phyloP scores from a whole-genome alignment of 2,797 vertebrate species.

The Discoglossus pictus region DNA sequence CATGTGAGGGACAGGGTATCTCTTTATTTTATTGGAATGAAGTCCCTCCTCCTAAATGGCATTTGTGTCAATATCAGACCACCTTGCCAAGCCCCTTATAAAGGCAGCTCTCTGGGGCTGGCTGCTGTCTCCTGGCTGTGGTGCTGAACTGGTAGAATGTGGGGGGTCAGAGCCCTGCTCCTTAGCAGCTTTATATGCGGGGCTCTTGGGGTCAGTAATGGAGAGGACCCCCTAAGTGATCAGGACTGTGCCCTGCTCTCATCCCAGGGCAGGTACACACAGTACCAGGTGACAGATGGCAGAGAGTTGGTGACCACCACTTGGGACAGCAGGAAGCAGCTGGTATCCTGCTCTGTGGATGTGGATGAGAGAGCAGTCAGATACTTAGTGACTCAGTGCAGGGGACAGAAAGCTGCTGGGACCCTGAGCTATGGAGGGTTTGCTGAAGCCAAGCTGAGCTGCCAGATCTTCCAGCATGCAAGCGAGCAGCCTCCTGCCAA shows the following conservation, averaged over 20 bases:
- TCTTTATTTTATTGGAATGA: conserved; percentile 5
- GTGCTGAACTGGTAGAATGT: conserved; percentile 70
- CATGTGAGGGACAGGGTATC: background rate
- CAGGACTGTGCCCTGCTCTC: conserved; percentile 16
- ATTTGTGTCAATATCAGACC: conserved; percentile 67
- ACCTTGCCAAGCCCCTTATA: conserved; percentile 62
- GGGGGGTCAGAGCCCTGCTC: conserved; percentile 49
- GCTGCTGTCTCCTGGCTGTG: conserved; percentile 75
- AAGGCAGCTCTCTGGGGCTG: conserved; percentile 50
- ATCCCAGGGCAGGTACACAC: background rate
- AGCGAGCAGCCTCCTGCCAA: too few relatives aligned
- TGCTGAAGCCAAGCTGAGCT: conserved; percentile 6
- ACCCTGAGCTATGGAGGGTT: background rate
- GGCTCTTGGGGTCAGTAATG: conserved; percentile 55
- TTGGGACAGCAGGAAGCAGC: conserved; percentile 55
- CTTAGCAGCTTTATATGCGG: conserved; percentile 75
- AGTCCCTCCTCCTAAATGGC: conserved; percentile 72
- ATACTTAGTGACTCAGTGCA: conserved; percentile 68
- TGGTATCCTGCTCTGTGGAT: conserved; percentile 63
- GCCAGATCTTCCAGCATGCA: background rate
- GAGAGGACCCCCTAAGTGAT: background rate
- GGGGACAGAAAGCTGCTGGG: conserved; percentile 42
- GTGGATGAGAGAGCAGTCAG: conserved; percentile 61
- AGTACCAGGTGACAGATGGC: conserved; percentile 73
- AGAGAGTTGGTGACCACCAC: conserved; percentile 65